Evolutionary conservation across 2,113 vertebrate genomes (phyloP), one percentile per base, ranked within the genome.

Genomic region (Synchiropus splendidus): DNA sequence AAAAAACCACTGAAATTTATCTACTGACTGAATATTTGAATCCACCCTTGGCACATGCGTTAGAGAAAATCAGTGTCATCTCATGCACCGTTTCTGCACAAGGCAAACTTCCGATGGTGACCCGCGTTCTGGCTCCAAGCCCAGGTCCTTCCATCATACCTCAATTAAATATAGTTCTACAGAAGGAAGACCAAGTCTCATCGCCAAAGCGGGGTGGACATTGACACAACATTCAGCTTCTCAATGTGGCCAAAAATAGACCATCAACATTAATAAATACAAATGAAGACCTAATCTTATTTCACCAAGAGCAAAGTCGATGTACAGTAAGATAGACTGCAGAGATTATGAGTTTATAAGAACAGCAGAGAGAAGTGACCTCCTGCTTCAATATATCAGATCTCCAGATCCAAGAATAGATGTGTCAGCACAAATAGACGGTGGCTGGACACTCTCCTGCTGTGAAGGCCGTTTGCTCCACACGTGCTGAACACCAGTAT

Each of bases 361-460:
- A 51, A 31, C 37, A 48, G 50, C 51, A 45, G 27, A 46, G 39
- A 43, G 33, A 42, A 51, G 45, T 51, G 17, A 12, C 18, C 15
- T 61, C 57, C 43, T 51, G 40, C 44, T 62, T 18, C 15, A 15
- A 31, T 51, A 46, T 50, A 47, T 65, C 46, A 71, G 58, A 52
- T 50, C 41, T 61, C 40, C 44, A 31, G 37, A 38, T 53, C 67
- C 64, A 36, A 72, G 56, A 87, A 84, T 84, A 85, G 76, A 79
- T 27, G 51, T 75, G 70, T 79, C 73, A 75, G n/a, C 59, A 60
- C 57, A 45, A 42, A 42, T 30, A 45, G 47, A 64, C 40, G 51
- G 48, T 33, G 30, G 30, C 51, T 79, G 68, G 64, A 42, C 15
- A 48, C 13, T 13, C 30, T 70, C 69, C 76, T 60, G 60, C 54